Evolutionary conservation across 2,113 vertebrate genomes (phyloP).

Genomic region (Hirundichthys speculiger): DNA sequence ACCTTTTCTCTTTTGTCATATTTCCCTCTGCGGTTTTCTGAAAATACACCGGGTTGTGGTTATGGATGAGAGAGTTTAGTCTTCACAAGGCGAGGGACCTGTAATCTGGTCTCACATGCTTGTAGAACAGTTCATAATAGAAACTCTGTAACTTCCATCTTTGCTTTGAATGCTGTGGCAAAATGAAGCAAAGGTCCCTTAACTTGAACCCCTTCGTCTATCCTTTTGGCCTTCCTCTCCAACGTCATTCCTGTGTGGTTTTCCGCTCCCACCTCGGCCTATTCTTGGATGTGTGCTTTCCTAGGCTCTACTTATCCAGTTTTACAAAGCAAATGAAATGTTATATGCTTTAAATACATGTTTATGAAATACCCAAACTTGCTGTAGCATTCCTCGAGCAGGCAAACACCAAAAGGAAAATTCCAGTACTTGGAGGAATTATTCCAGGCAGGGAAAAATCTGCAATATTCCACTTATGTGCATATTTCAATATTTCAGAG

Average conservation of each 20-base stretch:
- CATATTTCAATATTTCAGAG: background rate
- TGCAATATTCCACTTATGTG: background rate
- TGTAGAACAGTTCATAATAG: slow-evolving; percentile 48
- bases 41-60: slow-evolving; percentile 56
- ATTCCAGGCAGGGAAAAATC: slow-evolving; percentile 1
- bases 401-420: slow-evolving; percentile 45
- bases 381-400: slow-evolving; percentile 63
- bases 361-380: slow-evolving; percentile 69
- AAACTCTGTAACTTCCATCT: slow-evolving; percentile 34
- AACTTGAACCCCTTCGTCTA: slow-evolving; percentile 4
- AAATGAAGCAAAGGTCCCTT: slow-evolving; percentile 26
- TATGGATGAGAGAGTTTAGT: slow-evolving; percentile 48
- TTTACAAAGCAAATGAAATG: slow-evolving; percentile 64
- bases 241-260: slow-evolving; percentile 60
- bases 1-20: background rate
- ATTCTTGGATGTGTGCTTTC: slow-evolving; percentile 68
- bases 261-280: slow-evolving; percentile 62
- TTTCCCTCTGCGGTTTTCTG: slow-evolving; percentile 3
- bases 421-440: slow-evolving; percentile 41
- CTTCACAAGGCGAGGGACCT: slow-evolving; percentile 39
- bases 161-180: slow-evolving; percentile 9
- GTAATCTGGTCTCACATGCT: slow-evolving; percentile 58
- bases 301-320: slow-evolving; percentile 60
- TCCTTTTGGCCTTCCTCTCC: slow-evolving; percentile 36
- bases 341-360: slow-evolving; percentile 66